A percentile compares a stretch with the other conserved stretches of the same genome.
These are phyloP conservation scores for Oedothorax gibbosus DNA, from an alignment of 1,140 invertebrate species.

Conservation along the genomic window DNA sequence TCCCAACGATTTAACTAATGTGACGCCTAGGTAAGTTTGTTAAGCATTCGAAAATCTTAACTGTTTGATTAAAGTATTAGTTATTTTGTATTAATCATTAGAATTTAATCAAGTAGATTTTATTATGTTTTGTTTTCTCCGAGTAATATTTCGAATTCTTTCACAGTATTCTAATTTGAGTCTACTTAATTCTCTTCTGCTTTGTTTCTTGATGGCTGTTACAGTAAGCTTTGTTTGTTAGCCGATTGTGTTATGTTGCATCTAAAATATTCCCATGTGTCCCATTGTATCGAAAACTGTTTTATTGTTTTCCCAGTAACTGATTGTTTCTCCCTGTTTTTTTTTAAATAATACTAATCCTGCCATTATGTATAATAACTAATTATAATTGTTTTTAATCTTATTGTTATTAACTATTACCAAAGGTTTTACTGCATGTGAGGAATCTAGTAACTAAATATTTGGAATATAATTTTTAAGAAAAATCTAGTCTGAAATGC, in stretches of 20 bases:
- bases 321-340: too few species aligned
- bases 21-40: conserved; percentile 72
- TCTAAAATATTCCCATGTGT: neutral
- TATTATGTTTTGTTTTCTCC: neutral
- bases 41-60: neutral
- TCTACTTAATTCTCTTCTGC: conserved; percentile 23
- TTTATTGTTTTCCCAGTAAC: neutral
- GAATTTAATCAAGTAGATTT: too few species aligned
- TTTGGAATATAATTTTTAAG: too few species aligned
- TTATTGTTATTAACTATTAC: too few species aligned
- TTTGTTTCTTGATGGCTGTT: conserved; percentile 17
- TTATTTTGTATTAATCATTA: neutral
- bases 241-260: neutral
- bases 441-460: too few species aligned
- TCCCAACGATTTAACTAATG: conserved; percentile 82
- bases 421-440: too few species aligned
- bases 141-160: conserved; percentile 3
- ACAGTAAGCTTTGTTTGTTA: conserved; percentile 48
- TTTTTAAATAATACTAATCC: too few species aligned
- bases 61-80: neutral
- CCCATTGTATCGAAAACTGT: neutral
- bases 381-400: too few species aligned
- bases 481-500: too few species aligned
- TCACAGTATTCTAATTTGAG: conserved; percentile 40
- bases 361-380: too few species aligned